Evolutionary conservation across 2,797 vertebrate genomes (phyloP), one percentile per base, ranked within the genome.

Genomic region (Lagocephalus sceleratus): DNA sequence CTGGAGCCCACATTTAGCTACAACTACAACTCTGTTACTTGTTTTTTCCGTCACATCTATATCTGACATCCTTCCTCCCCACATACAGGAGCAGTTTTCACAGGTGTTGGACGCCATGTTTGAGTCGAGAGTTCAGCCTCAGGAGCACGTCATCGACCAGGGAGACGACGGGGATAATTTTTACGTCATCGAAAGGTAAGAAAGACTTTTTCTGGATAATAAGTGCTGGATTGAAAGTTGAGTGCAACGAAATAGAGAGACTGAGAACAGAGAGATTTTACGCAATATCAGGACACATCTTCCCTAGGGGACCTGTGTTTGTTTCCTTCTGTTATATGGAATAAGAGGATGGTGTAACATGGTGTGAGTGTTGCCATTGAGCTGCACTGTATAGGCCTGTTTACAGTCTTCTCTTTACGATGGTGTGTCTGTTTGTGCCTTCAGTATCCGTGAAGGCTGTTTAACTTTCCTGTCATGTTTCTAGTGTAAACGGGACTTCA

Each of bases 51-150:
- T 9, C 1, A 50, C 20, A 2, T 57, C 40, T 6, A 6, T 62
- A 8, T 47, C 19, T 74, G 40, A 70, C 16, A 1, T 45, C 17
- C 26, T 29, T 42, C 23, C 20, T 63, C 16, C 20, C 5, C 20
- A n/a, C 20, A 14, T 75, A 38, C 64, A 98, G 97, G 97, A 98
- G 85, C 96, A 98, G 78, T 92, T 99, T 69, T 99, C 95, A 81
- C 75, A 99, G 89, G 94, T 98, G 73, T 91, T 99, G 46, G 97
- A 99, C 73, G 97, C 96, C 87, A 98, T 99, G 96, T 99, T 98
- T 89, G 96, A 99, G 83, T 92, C 85, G 51, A 87, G 81, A 67
- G 94, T 98, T 62, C 87, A 96, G 66, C 90, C 93, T 60, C 87
- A 90, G 64, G 96, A 98, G 14, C 96, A 98, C 19, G 95, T 98